These are phyloP conservation scores for Diloba caeruleocephala DNA, from an alignment of 2,888 invertebrate species.

Conservation along the genomic window DNA sequence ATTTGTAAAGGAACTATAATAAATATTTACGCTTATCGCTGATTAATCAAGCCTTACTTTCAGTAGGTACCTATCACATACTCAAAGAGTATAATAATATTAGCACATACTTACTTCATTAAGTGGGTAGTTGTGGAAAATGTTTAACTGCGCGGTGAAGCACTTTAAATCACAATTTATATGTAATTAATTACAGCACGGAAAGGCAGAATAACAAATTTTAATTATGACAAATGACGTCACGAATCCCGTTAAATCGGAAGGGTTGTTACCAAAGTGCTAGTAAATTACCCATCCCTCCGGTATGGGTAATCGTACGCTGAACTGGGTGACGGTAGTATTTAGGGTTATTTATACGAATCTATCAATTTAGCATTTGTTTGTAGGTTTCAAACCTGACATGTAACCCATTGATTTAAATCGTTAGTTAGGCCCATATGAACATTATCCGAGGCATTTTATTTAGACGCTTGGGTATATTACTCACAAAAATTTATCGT, in stretches of 20 bases:
- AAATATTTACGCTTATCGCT: too few species aligned
- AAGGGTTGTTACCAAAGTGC: constrained; percentile 44
- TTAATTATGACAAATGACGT: constrained; percentile 76
- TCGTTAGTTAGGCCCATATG: too few species aligned
- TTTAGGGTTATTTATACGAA: constrained; percentile 40
- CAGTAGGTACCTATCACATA: not conserved
- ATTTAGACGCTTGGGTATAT: too few species aligned
- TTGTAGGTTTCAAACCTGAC: too few species aligned
- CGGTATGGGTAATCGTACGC: constrained; percentile 46
- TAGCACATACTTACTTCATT: constrained; percentile 8
- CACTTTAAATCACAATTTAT: constrained; percentile 67
- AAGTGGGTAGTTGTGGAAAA: constrained; percentile 38
- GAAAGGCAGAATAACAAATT: constrained; percentile 73
- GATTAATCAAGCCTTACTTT: too few species aligned
- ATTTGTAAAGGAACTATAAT: too few species aligned
- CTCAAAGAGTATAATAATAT: not conserved
- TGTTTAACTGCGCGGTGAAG: constrained; percentile 43
- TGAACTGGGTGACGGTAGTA: constrained; percentile 45
- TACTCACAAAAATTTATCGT: too few species aligned
- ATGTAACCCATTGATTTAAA: too few species aligned
- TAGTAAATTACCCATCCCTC: constrained; percentile 52
- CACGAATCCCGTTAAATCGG: constrained; percentile 52
- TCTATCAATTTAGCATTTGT: too few species aligned
- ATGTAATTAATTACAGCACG: constrained; percentile 56
- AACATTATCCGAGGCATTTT: too few species aligned